Evolutionary conservation across 2,888 invertebrate species (phyloP), one percentile per base, ranked within the genome.

Genomic region (Andrena haemorrhoa): DNA sequence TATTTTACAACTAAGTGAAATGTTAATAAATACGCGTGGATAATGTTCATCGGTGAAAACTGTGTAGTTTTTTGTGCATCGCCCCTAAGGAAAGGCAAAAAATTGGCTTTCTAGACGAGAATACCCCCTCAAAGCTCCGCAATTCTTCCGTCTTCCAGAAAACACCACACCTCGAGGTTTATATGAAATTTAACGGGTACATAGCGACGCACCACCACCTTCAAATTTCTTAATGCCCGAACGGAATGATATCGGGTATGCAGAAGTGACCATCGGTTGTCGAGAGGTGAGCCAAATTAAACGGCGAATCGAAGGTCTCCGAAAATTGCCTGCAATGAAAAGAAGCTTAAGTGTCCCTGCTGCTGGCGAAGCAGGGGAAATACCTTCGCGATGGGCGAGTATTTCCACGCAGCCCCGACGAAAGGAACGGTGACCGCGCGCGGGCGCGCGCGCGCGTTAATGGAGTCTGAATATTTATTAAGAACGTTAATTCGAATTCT

Each of bases 381-480:
- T 75, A 35, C 60, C 33, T 26, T 2, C 0, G 60, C 2, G 12
- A 47, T n/a, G 29, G 41, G 2, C 56, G 69, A 41, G 23, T 31
- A 56, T 49, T 63, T 26, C 7, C 56, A n/a, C 26, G 31, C 4
- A 31, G 41, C 20, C 58, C 10, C 41, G 16, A 31, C 35, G 56
- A 26, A 16, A 26, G 23, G 64, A 47, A 41, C 26, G 26, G 29
- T 26, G 29, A 49, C 49, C 26, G 49, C 4, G 56, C 56, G n/a
- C n/a, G n/a, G n/a, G 20, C n/a, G 20, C 26, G 23, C 23, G 23
- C 60, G 64, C 33, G 53, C 53, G 58, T 69, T 81, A 74, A 74
- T 79, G 65, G 51, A 65, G 56, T 64, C 58, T 35, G 79, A 79
- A 79, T 81, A 73, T 79, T 79, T 79, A 80, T 69, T 63, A 65